These are phyloP conservation scores for Drosophila tripunctata DNA, from an alignment of 2,888 invertebrate species.

Conservation along the genomic window DNA sequence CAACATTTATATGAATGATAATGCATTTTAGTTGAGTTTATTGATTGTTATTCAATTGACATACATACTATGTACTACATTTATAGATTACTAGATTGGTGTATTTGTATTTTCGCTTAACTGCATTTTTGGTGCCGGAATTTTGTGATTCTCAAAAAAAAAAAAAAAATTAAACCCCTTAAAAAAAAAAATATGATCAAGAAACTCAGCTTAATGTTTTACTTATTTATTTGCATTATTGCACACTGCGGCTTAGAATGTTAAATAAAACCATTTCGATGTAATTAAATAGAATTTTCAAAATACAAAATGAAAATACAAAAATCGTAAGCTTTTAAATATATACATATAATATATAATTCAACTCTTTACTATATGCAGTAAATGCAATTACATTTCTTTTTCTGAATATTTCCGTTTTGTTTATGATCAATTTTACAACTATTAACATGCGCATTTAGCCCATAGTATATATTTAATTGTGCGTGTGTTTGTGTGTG, in stretches of 20 bases:
- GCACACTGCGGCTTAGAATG: conserved; percentile 84
- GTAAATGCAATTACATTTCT: conserved; percentile 42
- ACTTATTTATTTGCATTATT: conserved; percentile 83
- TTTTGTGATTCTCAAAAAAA: neutral
- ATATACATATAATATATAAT: no score
- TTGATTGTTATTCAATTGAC: conserved; percentile 68
- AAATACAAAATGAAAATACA: conserved; percentile 24
- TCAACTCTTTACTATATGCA: conserved; percentile 35
- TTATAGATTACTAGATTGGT: conserved; percentile 57
- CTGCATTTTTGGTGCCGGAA: conserved; percentile 61
- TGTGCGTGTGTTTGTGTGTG: conserved; percentile 35
- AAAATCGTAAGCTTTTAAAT: conserved; percentile 36
- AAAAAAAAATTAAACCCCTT: neutral
- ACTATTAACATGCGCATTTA: conserved; percentile 22
- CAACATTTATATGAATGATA: conserved; percentile 72
- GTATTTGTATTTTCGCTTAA: conserved; percentile 65
- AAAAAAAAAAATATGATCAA: conserved; percentile 56
- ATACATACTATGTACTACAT: no score
- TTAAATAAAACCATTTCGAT: conserved; percentile 66
- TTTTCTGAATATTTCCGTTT: conserved; percentile 27
- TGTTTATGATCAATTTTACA: conserved; percentile 23
- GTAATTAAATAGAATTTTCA: conserved; percentile 54
- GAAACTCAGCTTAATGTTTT: conserved; percentile 78
- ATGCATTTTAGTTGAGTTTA: conserved; percentile 80
- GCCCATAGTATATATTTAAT: neutral